Base-by-base conservation (phyloP, 2,797 vertebrate species). In the Gymnothorax javanicus region DNA sequence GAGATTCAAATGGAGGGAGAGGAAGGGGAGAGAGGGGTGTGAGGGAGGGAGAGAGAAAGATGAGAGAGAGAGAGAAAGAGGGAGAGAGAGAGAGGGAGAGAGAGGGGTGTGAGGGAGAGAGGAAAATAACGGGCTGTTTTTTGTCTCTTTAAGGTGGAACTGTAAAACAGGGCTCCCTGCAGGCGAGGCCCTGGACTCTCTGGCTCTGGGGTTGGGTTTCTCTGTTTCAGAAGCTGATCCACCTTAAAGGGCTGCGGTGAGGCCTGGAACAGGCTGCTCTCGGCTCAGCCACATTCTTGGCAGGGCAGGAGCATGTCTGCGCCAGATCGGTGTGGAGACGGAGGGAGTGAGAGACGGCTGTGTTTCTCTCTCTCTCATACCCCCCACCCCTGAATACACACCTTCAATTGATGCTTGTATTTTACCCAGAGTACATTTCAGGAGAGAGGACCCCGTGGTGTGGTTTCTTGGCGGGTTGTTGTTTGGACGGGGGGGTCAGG, bases 271-370 rank as follows among this genome's bases (percentile, higher is more conserved):
- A 43, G 33, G 33, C 33, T 43, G 33, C 33, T 43, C 33, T 43
- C 33, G 87, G 87, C 75, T 82, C 69, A 54, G 93, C 93, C 92
- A 93, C 92, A 94, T 95, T 94, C 94, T 95, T 95, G 95, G 94
- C 94, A 93, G 89, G 86, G 85, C 90, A 92, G 92, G 90, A 8
- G 81, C 91, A 79, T 81, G 89, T 91, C 89, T 88, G 90, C 92
- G 93, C 94, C 94, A 95, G 86, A 90, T 87, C 84, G 90, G 91
- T 89, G 86, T 90, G 91, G 93, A 91, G 92, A 91, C 90, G 89
- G 89, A 91, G 91, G 92, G 89, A 43, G 33, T 43, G 33, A 43
- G 33, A 82, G 52, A 82, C 15, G 82, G 82, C 79, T 90, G n/a
- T 25, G 67, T 79, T 85, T 87, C 52, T 86, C 84, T 69, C 81